phyloP scores from a whole-genome alignment of 2,113 vertebrate species.

The Phalacrocorax carbo region DNA sequence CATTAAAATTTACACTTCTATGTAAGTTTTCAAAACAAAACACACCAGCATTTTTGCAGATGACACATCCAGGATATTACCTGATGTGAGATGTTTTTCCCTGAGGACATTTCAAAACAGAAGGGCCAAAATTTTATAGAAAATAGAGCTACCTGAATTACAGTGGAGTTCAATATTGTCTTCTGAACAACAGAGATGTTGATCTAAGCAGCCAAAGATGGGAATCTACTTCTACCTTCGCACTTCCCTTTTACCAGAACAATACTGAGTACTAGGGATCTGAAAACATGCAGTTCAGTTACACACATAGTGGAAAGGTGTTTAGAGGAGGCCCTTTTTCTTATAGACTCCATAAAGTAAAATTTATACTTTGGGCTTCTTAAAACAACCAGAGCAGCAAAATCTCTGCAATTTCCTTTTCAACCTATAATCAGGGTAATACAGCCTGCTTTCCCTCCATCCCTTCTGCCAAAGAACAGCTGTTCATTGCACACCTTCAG shows the following conservation, averaged over 20 bases:
- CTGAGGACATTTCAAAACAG: not conserved
- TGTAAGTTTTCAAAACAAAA: not conserved
- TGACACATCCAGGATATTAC: not conserved
- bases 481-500: not conserved
- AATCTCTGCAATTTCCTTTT: not conserved
- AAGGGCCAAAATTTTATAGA: not conserved
- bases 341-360: not conserved
- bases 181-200: not conserved
- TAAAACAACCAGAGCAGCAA: not conserved
- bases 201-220: not conserved
- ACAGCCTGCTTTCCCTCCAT: not conserved
- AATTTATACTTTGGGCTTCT: not conserved
- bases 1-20: not conserved
- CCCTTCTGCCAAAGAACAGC: not conserved
- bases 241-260: not conserved
- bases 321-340: not conserved
- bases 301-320: not conserved
- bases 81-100: not conserved
- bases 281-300: not conserved
- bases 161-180: not conserved
- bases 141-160: not conserved
- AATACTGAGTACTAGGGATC: not conserved
- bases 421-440: not conserved
- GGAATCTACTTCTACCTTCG: not conserved
- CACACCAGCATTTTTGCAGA: not conserved